Evolutionary conservation across 2,888 invertebrate genomes (phyloP), one percentile per base, ranked within the genome.

Genomic region (Pandemis corylana): DNA sequence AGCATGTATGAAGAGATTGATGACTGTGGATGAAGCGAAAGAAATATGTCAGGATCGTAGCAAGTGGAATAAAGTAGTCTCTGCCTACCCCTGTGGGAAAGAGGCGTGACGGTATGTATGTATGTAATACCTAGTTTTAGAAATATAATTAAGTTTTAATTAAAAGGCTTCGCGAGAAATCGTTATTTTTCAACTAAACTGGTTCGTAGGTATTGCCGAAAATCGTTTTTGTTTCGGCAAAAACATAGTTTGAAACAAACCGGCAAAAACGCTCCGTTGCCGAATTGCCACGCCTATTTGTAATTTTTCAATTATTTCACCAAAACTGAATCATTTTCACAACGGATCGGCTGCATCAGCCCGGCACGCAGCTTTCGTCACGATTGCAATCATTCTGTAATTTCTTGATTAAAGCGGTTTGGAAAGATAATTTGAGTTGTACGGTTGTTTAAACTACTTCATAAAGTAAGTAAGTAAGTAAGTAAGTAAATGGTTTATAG

Each of bases 241-340:
- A 56, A 56, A 56, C n/a, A 13, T 9, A 56, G 0, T 2, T 59
- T 2, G 12, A 20, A 59, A 59, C 28, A 36, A 36, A 36, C 28
- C 4, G 28, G 28, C 28, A 36, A 36, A 36, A 36, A 36, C 28
- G 12, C 5, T 12, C 59, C 7, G 9, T 56, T 20, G 20, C 56
- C 56, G 7, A 56, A 56, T 20, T 15, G 7, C 56, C 56, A 56
- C 56, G 59, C 28, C 59, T 28, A 28, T 59, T 28, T 28, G 28
- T 28, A 59, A 28, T 59, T 59, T 51, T 59, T 59, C 59, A 59
- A 59, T 59, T 28, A 56, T 56, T 59, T 10, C 46, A 49, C 49
- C 49, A 49, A 65, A 64, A 65, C 49, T 65, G 36, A 65, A 46
- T 36, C 28, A 46, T 65, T 65, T 65, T 49, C 65, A 49, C 65